Evolutionary conservation across 2,888 invertebrate species (phyloP).

Genomic region (Pollenia griseotomentosa): DNA sequence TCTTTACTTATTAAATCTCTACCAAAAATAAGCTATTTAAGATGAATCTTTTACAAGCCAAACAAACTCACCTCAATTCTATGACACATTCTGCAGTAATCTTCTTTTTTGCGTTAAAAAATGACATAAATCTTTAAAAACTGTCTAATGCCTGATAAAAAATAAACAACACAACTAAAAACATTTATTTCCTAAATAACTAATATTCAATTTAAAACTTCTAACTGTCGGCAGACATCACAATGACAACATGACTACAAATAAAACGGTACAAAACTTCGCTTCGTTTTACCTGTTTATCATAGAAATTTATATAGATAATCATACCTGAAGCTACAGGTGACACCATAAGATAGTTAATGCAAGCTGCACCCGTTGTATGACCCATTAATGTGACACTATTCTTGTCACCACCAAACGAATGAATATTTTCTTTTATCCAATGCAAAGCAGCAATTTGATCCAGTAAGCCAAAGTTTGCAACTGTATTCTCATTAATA

Average conservation of each 20-base stretch:
- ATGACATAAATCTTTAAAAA: slow-evolving; percentile 4
- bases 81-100: neutral
- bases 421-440: slow-evolving; percentile 96
- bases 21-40: too few relatives aligned
- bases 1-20: too few relatives aligned
- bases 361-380: slow-evolving; percentile 97
- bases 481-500: slow-evolving; percentile 89
- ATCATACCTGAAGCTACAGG: slow-evolving; percentile 89
- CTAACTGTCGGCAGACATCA: slow-evolving; percentile 13
- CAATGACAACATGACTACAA: slow-evolving; percentile 2
- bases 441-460: slow-evolving; percentile 97
- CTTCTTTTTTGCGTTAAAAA: neutral
- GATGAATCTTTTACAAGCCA: neutral
- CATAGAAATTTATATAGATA: slow-evolving; percentile 4
- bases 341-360: slow-evolving; percentile 96
- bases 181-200: slow-evolving; percentile 8
- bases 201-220: slow-evolving; percentile 38
- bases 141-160: neutral
- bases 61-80: neutral
- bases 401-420: slow-evolving; percentile 94
- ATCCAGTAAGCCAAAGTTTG: slow-evolving; percentile 97
- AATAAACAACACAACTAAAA: neutral
- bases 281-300: neutral
- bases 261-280: neutral
- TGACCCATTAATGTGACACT: slow-evolving; percentile 97